Evolutionary conservation across 2,113 vertebrate genomes (phyloP), one percentile per base, ranked within the genome.

Genomic region (Hipposideros armiger): DNA sequence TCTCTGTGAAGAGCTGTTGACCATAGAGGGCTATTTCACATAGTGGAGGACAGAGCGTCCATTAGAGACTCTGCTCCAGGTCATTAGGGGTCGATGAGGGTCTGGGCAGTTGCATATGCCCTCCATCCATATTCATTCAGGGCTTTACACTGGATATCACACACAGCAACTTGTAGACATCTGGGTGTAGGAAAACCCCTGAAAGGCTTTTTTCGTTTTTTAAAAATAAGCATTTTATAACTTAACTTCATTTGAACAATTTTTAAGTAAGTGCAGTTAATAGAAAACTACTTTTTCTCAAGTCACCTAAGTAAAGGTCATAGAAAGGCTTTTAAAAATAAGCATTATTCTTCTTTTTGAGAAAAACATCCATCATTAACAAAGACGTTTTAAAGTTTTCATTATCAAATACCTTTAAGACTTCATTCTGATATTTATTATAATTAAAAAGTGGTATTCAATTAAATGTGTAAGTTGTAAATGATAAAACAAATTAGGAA

Each of bases 211-310:
- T 94, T 94, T 87, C 91, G 72, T 90, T 96, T 74, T 93, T 91
- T 93, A 87, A 97, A 96, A 96, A 54, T 67, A 97, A 50, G 87
- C 69, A 96, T 81, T 97, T 96, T 28, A 96, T 97, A 95, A 83
- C 69, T 92, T 84, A 96, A 94, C 74, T 96, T 97, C 86, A 96
- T 97, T 93, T 93, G 74, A 95, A 92, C 91, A 96, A 96, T 45
- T 13, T 97, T 96, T 94, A 83, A 96, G 8, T 95, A 91, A 97
- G 36, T 96, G 14, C 28, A 90, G 45, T 95, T 76, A 72, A 87
- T 22, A 42, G 87, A 97, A 77, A 86, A 82, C 54, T 94, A 93
- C 86, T 88, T 97, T 96, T 97, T 72, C 58, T 78, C 72, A 81
- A 89, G 14, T 56, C 88, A 94, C 64, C 73, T 58, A 97, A 95